Conservation (phyloP, 1,140 invertebrate species). For the Drosophila nigromelanica region DNA sequence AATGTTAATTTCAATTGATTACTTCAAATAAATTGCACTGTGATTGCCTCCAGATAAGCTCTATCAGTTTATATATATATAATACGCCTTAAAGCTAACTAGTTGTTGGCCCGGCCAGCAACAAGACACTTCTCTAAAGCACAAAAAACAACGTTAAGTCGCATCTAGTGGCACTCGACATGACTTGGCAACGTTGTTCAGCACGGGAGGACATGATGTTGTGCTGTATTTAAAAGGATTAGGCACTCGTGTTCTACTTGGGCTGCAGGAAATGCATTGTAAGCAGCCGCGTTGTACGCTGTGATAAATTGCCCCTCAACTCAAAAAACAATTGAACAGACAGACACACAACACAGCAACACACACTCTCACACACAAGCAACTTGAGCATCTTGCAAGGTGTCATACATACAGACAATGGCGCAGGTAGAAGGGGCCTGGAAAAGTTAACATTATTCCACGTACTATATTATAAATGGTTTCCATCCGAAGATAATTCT, state of each 20-base stretch:
- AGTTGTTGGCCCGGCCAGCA: background rate
- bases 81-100: background rate
- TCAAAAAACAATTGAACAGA: conserved; percentile 75
- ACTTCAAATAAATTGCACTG: conserved; percentile 37
- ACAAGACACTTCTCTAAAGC: background rate
- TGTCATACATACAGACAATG: conserved; percentile 19
- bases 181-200: conserved; percentile 25
- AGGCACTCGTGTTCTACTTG: conserved; percentile 67
- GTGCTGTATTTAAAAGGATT: conserved; percentile 78
- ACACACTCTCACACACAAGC: conserved; percentile 5
- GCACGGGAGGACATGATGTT: conserved; percentile 35
- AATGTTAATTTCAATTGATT: conserved; percentile 78
- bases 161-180: conserved; percentile 4
- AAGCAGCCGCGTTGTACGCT: conserved; percentile 65
- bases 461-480: background rate
- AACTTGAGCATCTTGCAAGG: conserved; percentile 33
- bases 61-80: background rate
- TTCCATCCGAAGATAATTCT: background rate
- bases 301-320: conserved; percentile 74
- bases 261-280: conserved; percentile 66
- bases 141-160: background rate
- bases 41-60: conserved; percentile 8
- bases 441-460: background rate
- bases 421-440: conserved; percentile 15
- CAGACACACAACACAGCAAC: conserved; percentile 29